phyloP scores from a whole-genome alignment of 2,797 vertebrate species.

The Thunnus albacares region DNA sequence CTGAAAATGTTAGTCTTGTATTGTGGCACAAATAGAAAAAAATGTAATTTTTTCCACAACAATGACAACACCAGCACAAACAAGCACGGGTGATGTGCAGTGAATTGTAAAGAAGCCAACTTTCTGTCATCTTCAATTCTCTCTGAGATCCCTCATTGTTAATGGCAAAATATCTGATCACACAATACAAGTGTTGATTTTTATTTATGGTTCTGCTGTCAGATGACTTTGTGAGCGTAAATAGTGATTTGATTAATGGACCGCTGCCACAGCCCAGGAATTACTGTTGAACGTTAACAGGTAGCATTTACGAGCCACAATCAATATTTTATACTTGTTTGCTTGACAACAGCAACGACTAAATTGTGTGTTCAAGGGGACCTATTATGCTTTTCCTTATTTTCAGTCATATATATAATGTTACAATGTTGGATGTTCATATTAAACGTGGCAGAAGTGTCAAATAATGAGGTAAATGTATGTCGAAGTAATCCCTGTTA shows the following conservation, averaged over 20 bases:
- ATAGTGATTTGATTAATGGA: not conserved
- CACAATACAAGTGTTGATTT: not conserved
- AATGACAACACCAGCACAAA: not conserved
- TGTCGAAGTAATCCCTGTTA: too few relatives aligned
- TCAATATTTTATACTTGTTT: not conserved
- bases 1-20: not conserved
- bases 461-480: too few relatives aligned
- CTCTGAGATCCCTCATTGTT: not conserved
- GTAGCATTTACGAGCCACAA: not conserved
- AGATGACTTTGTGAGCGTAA: not conserved
- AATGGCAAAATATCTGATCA: not conserved
- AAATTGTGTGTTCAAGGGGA: not conserved
- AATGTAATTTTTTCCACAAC: not conserved
- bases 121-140: not conserved
- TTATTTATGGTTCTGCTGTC: not conserved
- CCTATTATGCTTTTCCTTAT: too few relatives aligned
- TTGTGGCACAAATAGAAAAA: not conserved
- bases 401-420: too few relatives aligned
- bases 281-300: conserved; percentile 1
- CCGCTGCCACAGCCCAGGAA: not conserved
- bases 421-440: too few relatives aligned
- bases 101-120: not conserved
- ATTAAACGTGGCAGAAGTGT: too few relatives aligned
- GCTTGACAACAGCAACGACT: not conserved
- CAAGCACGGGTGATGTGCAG: not conserved